phyloP scores from a whole-genome alignment of 2,797 vertebrate species.

The Myotis myotis region DNA sequence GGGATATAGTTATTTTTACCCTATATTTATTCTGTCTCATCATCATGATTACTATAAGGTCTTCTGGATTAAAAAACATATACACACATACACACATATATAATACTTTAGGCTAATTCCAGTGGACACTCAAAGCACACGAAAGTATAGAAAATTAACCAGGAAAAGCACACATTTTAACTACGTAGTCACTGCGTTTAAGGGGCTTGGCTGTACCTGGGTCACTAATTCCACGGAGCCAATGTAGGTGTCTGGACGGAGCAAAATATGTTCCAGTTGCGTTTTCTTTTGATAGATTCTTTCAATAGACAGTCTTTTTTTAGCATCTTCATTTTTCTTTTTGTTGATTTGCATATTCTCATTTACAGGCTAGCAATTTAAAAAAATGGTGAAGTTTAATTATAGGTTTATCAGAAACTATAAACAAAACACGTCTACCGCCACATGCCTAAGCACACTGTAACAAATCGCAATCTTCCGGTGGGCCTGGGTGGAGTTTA shows the following conservation, averaged over 20 bases:
- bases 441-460: too few species aligned
- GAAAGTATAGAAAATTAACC: background rate
- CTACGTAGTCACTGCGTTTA: background rate
- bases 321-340: slow-evolving; percentile 86
- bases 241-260: slow-evolving; percentile 97
- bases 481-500: background rate
- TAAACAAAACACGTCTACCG: background rate
- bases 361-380: slow-evolving; percentile 81
- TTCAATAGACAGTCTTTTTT: slow-evolving; percentile 92
- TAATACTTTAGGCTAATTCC: background rate
- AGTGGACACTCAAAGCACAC: background rate
- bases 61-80: background rate
- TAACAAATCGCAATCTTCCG: background rate
- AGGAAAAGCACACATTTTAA: background rate
- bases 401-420: background rate
- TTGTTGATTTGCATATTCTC: slow-evolving; percentile 88
- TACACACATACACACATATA: background rate
- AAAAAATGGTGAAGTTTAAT: background rate
- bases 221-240: slow-evolving; percentile 96
- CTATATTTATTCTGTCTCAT: background rate
- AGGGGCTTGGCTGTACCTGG: slow-evolving; percentile 85
- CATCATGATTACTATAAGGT: background rate
- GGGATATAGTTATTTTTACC: background rate
- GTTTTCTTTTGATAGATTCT: slow-evolving; percentile 99
- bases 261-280: slow-evolving; percentile 98